Evolutionary conservation across 37 sponge, comb jelly and placozoan genomes (phyloP).

Genomic region (Haliclona indistincta): DNA sequence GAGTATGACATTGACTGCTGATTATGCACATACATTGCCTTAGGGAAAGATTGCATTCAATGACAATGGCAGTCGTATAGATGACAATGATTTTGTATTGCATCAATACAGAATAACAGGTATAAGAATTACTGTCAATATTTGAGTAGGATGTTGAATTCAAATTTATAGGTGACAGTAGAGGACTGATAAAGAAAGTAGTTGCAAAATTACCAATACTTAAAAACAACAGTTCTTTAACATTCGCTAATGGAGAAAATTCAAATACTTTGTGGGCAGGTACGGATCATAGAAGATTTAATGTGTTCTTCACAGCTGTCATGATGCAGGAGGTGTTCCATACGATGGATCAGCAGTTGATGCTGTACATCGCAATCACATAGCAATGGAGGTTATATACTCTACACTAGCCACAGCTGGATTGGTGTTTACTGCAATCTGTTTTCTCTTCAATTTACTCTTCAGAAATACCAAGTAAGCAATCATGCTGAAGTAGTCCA

Average conservation of each 20-base stretch:
- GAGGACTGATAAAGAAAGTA: too few species aligned
- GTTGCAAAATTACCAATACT: too few species aligned
- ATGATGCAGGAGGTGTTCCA: slow-evolving; percentile 7
- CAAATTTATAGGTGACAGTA: too few species aligned
- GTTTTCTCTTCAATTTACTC: slow-evolving; percentile 11
- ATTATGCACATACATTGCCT: too few species aligned
- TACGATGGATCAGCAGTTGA: slow-evolving; percentile 14
- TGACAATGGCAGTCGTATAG: slow-evolving; percentile 1
- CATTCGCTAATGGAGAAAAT: too few species aligned
- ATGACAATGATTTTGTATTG: not conserved
- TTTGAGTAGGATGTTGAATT: too few species aligned
- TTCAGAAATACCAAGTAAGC: slow-evolving; percentile 13
- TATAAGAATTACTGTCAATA: too few species aligned
- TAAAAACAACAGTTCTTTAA: too few species aligned
- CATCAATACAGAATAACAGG: slow-evolving; percentile 6
- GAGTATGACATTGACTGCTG: too few species aligned
- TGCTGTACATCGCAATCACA: not conserved
- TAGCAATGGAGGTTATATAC: not conserved
- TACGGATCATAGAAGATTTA: too few species aligned
- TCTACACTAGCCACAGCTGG: not conserved
- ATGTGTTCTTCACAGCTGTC: not conserved
- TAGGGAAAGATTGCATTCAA: not conserved
- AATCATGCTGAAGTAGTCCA: too few species aligned
- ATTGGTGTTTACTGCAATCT: not conserved
- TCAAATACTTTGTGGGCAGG: too few species aligned